Evolutionary conservation across 2,797 vertebrate species (phyloP).

Genomic region (Coluber constrictor): DNA sequence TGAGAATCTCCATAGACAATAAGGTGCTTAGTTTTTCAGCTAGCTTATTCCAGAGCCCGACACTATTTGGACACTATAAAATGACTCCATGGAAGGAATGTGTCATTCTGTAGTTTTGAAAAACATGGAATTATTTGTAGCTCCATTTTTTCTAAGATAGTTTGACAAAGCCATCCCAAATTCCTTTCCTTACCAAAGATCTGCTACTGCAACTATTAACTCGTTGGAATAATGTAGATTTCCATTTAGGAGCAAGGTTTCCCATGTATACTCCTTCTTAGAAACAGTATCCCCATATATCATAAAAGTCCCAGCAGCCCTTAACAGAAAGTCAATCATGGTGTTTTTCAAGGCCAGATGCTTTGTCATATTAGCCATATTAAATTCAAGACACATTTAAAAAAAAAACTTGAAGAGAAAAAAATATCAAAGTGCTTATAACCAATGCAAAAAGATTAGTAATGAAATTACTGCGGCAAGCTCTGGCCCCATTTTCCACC

Average conservation of each 20-base stretch:
- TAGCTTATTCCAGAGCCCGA: not conserved
- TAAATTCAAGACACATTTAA: not conserved
- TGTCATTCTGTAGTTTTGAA: not conserved
- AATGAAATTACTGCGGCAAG: conserved; percentile 55
- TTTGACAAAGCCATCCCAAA: not conserved
- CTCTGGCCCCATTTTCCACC: conserved; percentile 42
- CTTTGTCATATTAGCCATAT: not conserved
- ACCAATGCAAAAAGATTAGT: conserved; percentile 40
- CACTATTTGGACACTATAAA: not conserved
- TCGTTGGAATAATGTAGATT: not conserved
- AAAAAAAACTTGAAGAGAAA: not conserved
- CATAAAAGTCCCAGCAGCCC: not conserved
- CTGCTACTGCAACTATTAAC: not conserved
- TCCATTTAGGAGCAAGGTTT: not conserved
- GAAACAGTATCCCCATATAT: not conserved
- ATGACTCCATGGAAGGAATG: not conserved
- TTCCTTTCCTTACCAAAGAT: not conserved
- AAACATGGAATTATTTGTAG: not conserved
- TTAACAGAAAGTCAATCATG: not conserved
- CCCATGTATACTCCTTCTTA: not conserved
- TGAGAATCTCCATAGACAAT: no score
- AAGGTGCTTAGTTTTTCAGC: not conserved
- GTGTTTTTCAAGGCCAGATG: not conserved
- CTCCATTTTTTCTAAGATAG: not conserved
- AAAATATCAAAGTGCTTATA: conserved; percentile 14